Conservation (phyloP, 2,888 invertebrate species). For the Macropis europaea region DNA sequence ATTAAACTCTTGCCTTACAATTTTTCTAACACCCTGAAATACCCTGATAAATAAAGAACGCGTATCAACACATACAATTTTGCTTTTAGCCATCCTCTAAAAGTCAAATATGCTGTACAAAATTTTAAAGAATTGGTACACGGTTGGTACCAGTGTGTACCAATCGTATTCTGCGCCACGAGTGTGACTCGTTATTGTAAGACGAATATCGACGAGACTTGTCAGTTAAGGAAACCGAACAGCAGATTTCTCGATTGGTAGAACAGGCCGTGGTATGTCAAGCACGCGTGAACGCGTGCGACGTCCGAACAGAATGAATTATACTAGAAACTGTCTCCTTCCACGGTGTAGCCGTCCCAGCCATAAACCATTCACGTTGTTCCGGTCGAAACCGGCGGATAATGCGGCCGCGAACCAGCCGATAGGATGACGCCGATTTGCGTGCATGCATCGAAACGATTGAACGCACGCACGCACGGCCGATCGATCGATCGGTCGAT, state of each 20-base stretch:
- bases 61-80: too few species aligned
- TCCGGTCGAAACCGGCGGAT: constrained; percentile 44
- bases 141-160: too few species aligned
- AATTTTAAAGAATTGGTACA: too few species aligned
- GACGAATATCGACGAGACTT: too few species aligned
- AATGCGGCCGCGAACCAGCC: constrained; percentile 39
- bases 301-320: constrained; percentile 51
- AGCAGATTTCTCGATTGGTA: constrained; percentile 23
- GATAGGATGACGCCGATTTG: constrained; percentile 26
- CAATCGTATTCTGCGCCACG: too few species aligned
- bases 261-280: constrained; percentile 43
- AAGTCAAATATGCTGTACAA: too few species aligned
- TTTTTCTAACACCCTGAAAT: too few species aligned
- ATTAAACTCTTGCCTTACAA: too few species aligned
- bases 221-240: constrained; percentile 1
- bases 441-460: constrained; percentile 12
- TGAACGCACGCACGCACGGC: constrained; percentile 27
- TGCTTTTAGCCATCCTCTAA: too few species aligned
- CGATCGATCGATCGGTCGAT: constrained; percentile 60
- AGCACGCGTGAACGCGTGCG: constrained; percentile 44
- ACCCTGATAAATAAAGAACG: too few species aligned
- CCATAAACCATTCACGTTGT: constrained; percentile 65
- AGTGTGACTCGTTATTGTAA: neutral
- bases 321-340: constrained; percentile 47
- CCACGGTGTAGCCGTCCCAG: constrained; percentile 21